phyloP scores from a whole-genome alignment of 2,797 vertebrate species.

The Pantherophis alleghaniensis region DNA sequence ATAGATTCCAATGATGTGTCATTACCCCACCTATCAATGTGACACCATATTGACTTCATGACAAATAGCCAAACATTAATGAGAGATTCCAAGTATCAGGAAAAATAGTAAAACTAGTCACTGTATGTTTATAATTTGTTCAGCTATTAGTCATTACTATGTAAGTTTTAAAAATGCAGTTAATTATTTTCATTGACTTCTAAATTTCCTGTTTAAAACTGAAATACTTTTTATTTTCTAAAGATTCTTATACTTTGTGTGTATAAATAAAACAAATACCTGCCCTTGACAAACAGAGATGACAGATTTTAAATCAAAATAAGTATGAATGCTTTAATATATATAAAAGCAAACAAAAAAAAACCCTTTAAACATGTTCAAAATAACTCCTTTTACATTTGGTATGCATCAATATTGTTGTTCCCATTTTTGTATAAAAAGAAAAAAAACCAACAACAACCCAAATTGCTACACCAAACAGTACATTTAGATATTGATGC shows the following conservation, averaged over 20 bases:
- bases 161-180: background rate
- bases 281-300: slow-evolving; percentile 29
- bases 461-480: background rate
- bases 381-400: slow-evolving; percentile 44
- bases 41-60: background rate
- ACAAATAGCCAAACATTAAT: background rate
- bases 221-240: background rate
- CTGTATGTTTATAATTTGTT: accelerated
- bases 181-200: background rate
- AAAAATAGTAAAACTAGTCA: background rate
- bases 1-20: slow-evolving; percentile 1
- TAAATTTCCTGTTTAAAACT: slow-evolving; percentile 1
- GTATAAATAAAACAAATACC: background rate
- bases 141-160: slow-evolving; percentile 15
- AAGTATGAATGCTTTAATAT: background rate
- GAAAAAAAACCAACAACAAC: background rate
- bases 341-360: slow-evolving; percentile 5
- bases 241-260: background rate
- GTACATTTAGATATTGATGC: slow-evolving; percentile 34
- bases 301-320: slow-evolving; percentile 9
- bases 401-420: slow-evolving; percentile 13
- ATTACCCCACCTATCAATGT: background rate
- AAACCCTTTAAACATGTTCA: background rate
- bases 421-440: slow-evolving; percentile 33
- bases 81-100: slow-evolving; percentile 3